Conservation (phyloP, 2,797 vertebrate species). For the Pseudochromis fuscus region DNA sequence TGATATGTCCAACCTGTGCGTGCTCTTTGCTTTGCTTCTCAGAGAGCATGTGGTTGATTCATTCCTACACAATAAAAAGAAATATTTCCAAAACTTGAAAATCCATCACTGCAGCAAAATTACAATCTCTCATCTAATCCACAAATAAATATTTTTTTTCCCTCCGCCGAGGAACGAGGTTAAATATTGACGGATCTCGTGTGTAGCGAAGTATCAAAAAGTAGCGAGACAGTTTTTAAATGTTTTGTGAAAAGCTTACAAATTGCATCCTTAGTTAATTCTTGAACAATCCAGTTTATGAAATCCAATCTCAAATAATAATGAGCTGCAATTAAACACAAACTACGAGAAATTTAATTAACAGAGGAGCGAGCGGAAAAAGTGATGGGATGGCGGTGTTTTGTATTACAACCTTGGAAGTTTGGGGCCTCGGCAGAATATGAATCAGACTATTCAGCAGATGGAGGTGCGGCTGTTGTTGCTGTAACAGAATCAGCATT, state of each 20-base stretch:
- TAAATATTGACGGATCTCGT: slow-evolving; percentile 24
- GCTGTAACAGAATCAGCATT: slow-evolving; percentile 75
- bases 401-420: slow-evolving; percentile 43
- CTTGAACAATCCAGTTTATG: slow-evolving; percentile 34
- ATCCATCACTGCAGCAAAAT: neutral
- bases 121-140: neutral
- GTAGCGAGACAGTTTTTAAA: slow-evolving; percentile 1
- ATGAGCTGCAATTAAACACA: slow-evolving; percentile 53
- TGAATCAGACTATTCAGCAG: slow-evolving; percentile 68
- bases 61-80: too few species aligned
- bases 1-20: neutral
- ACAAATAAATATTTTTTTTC: neutral
- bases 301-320: slow-evolving; percentile 48
- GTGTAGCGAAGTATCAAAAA: neutral
- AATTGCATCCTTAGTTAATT: slow-evolving; percentile 24
- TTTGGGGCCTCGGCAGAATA: slow-evolving; percentile 56
- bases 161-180: neutral
- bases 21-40: neutral
- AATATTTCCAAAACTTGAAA: too few species aligned
- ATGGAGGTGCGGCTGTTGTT: slow-evolving; percentile 66
- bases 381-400: slow-evolving; percentile 52
- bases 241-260: slow-evolving; percentile 33
- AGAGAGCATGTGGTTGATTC: too few species aligned
- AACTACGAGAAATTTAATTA: slow-evolving; percentile 48
- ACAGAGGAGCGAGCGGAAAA: slow-evolving; percentile 18